phyloP scores from a whole-genome alignment of 2,113 vertebrate species.

The Rhinoderma darwinii region DNA sequence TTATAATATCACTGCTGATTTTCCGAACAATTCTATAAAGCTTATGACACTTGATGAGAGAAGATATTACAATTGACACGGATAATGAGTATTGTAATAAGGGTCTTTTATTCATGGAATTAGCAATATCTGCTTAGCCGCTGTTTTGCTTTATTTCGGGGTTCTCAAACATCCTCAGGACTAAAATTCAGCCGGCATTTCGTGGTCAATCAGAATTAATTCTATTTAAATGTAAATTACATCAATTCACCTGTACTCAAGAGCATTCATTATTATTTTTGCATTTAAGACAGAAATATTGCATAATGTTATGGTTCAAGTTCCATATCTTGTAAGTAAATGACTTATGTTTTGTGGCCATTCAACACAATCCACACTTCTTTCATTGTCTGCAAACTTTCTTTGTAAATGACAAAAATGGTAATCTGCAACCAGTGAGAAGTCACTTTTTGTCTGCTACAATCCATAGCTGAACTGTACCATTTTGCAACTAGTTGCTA shows the following conservation, averaged over 20 bases:
- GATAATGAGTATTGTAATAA: constrained; percentile 23
- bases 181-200: not conserved
- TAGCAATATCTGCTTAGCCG: not conserved
- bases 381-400: not conserved
- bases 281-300: not conserved
- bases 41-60: constrained; percentile 19
- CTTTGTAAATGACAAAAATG: not conserved
- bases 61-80: constrained; percentile 19
- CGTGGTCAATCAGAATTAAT: not conserved
- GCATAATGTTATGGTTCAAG: not conserved
- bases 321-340: not conserved
- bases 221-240: constrained; percentile 42
- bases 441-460: not conserved
- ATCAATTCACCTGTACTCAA: not conserved
- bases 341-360: not conserved
- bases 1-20: not conserved
- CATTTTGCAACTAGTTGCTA: too few relatives aligned
- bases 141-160: not conserved
- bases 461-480: too few relatives aligned
- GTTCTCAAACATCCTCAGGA: constrained; percentile 7
- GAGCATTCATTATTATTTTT: not conserved
- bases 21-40: not conserved
- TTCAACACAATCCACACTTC: not conserved
- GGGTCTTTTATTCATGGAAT: constrained; percentile 11
- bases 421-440: not conserved